These are phyloP conservation scores for Xiphophorus maculatus DNA, from an alignment of 2,113 vertebrate genomes.

Conservation along the genomic window DNA sequence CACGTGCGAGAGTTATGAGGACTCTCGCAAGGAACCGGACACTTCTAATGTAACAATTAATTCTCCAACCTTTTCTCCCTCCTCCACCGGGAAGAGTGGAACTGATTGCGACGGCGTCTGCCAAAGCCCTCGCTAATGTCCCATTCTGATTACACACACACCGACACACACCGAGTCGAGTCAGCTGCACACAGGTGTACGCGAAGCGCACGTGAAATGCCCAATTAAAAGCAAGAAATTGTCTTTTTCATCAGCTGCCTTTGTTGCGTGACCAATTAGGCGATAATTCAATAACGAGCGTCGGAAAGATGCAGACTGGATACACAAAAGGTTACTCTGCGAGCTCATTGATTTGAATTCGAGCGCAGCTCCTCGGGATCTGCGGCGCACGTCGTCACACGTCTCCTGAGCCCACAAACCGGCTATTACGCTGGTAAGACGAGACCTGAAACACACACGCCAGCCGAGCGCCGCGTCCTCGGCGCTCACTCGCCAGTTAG, in stretches of 20 bases:
- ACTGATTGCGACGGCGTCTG: conserved; percentile 87
- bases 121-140: conserved; percentile 89
- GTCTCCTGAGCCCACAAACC: conserved; percentile 42
- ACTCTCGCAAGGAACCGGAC: neutral
- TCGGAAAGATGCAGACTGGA: conserved; percentile 86
- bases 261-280: conserved; percentile 93
- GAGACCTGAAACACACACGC: conserved; percentile 48
- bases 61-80: conserved; percentile 50
- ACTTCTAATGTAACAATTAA: conserved; percentile 50
- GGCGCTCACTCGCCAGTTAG: conserved; percentile 53
- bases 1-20: neutral
- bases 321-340: conserved; percentile 89
- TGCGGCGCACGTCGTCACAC: conserved; percentile 48
- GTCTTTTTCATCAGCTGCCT: conserved; percentile 93
- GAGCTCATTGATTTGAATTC: conserved; percentile 82
- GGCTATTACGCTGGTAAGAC: conserved; percentile 65
- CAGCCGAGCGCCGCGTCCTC: neutral
- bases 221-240: conserved; percentile 94
- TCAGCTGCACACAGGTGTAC: conserved; percentile 89
- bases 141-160: conserved; percentile 87
- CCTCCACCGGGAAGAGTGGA: conserved; percentile 67
- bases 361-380: conserved; percentile 70
- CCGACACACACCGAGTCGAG: conserved; percentile 30
- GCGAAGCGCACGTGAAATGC: conserved; percentile 89
- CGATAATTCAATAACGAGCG: conserved; percentile 93